phyloP scores from a whole-genome alignment of 2,888 invertebrate genomes.

The Nemoura dubitans region DNA sequence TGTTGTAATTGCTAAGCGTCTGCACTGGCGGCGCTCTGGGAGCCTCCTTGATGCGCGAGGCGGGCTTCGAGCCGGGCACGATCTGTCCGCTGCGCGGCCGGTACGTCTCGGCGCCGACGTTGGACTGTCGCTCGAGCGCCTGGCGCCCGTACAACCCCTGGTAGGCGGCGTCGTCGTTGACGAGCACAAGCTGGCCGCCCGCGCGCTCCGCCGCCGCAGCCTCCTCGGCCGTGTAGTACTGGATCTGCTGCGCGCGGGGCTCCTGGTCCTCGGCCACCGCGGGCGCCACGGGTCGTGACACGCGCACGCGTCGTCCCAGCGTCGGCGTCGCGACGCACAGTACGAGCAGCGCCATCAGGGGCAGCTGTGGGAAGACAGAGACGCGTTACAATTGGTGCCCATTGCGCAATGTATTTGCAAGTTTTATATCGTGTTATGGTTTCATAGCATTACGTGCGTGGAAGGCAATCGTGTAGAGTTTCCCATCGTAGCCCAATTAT shows the following conservation, averaged over 20 bases:
- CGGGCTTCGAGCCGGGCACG: conserved; percentile 56
- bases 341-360: conserved; percentile 22
- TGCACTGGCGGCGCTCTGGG: conserved; percentile 78
- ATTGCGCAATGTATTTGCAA: not conserved
- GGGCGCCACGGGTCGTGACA: conserved; percentile 60
- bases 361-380: conserved; percentile 14
- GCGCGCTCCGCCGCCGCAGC: conserved; percentile 56
- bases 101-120: conserved; percentile 41
- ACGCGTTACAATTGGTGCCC: not conserved
- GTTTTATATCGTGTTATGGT: not conserved
- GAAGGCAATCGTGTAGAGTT: not conserved
- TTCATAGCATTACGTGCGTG: not conserved
- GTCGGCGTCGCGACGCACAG: conserved; percentile 53
- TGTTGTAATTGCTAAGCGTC: conserved; percentile 84
- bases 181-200: conserved; percentile 57
- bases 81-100: conserved; percentile 29
- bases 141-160: conserved; percentile 63
- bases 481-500: not conserved
- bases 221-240: conserved; percentile 60
- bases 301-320: conserved; percentile 63
- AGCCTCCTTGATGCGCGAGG: conserved; percentile 65
- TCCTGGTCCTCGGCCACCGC: conserved; percentile 61
- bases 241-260: conserved; percentile 57
- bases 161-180: conserved; percentile 61
- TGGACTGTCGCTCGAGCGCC: conserved; percentile 52